Evolutionary conservation across 2,797 vertebrate species (phyloP).

Genomic region (Podarcis lilfordi): DNA sequence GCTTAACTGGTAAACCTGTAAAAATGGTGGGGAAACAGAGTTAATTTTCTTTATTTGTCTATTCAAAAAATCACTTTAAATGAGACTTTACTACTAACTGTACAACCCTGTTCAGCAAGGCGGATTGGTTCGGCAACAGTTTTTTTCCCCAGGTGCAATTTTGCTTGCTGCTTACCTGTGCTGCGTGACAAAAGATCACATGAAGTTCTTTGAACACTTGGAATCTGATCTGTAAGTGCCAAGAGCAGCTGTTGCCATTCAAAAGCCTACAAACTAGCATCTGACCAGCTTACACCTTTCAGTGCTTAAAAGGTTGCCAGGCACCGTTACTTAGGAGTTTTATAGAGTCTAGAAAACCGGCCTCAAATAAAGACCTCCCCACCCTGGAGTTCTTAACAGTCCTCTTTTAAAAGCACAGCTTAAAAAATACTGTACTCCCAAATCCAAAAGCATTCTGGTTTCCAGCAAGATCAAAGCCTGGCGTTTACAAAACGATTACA

Average conservation of each 20-base stretch:
- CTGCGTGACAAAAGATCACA: neutral
- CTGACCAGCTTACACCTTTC: neutral
- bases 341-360: neutral
- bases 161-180: accelerated
- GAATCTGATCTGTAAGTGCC: neutral
- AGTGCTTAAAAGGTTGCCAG: neutral
- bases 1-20: neutral
- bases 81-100: neutral
- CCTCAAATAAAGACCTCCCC: neutral
- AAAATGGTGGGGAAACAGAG: neutral
- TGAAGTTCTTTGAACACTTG: neutral
- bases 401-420: neutral
- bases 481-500: neutral
- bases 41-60: neutral
- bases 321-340: neutral
- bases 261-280: neutral
- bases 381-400: neutral
- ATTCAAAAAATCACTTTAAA: neutral
- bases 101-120: neutral
- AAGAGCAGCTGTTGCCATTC: neutral
- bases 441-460: neutral
- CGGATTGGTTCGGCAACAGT: neutral
- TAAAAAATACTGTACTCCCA: neutral
- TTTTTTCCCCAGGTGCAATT: neutral
- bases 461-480: neutral